phyloP scores from a whole-genome alignment of 92 coral and sea anemone genomes.

The Nematostella vectensis region DNA sequence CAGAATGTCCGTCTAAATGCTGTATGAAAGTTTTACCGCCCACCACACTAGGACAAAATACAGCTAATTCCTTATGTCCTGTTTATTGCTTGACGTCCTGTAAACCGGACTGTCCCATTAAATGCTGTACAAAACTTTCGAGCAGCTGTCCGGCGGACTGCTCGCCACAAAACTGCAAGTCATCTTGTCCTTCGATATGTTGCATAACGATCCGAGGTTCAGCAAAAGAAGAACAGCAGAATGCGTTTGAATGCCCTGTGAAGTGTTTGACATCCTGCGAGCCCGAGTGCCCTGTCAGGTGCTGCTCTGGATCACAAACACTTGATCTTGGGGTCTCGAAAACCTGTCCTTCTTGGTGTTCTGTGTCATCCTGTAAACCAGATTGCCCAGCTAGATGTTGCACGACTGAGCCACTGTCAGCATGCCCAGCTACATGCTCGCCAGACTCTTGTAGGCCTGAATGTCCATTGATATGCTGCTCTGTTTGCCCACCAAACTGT shows the following conservation, averaged over 20 bases:
- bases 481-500: no score
- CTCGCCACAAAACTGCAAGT: not conserved
- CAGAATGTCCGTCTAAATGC: not conserved
- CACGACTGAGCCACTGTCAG: not conserved
- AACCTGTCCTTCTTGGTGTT: conserved; percentile 11
- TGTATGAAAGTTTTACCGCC: not conserved
- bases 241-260: conserved; percentile 29
- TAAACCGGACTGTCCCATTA: conserved; percentile 36
- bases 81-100: conserved; percentile 3
- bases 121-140: conserved; percentile 17
- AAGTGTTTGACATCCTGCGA: conserved; percentile 35
- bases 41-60: not conserved
- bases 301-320: conserved; percentile 17
- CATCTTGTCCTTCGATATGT: not conserved
- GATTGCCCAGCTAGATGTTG: conserved; percentile 13
- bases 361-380: conserved; percentile 26
- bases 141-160: not conserved
- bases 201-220: not conserved
- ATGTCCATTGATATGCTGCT: conserved; percentile 23
- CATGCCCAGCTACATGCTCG: conserved; percentile 11
- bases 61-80: not conserved
- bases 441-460: conserved; percentile 15
- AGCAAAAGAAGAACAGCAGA: not conserved
- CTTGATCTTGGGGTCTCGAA: not conserved
- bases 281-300: conserved; percentile 62